Conservation (phyloP, 1,140 invertebrate genomes). For the Dendroctonus ponderosae region DNA sequence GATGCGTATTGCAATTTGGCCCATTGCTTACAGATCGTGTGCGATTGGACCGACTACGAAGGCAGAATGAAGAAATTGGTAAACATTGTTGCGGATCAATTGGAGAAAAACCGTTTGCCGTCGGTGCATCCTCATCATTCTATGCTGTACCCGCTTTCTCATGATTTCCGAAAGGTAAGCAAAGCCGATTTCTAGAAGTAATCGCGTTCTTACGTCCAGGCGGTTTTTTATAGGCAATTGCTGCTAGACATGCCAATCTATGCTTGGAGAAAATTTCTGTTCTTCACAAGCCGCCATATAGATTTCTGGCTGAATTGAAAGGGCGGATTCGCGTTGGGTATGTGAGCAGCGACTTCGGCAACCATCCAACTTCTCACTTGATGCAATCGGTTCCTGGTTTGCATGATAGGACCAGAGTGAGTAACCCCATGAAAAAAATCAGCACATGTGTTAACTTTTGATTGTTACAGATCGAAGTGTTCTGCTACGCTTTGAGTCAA, state of each 20-base stretch:
- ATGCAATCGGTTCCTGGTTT: constrained; percentile 99
- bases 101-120: constrained; percentile 91
- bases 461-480: constrained; percentile 76
- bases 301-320: constrained; percentile 65
- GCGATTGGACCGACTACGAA: constrained; percentile 98
- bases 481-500: constrained; percentile 94
- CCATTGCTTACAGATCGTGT: constrained; percentile 98
- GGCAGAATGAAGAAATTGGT: constrained; percentile 93
- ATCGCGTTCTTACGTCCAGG: not conserved
- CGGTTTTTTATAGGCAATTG: constrained; percentile 64
- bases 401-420: constrained; percentile 69
- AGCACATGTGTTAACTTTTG: not conserved
- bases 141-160: constrained; percentile 97
- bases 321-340: constrained; percentile 88
- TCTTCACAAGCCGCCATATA: constrained; percentile 80
- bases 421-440: not conserved
- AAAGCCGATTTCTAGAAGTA: not conserved
- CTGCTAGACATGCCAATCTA: constrained; percentile 91
- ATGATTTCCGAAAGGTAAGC: constrained; percentile 80
- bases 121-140: constrained; percentile 99
- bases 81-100: constrained; percentile 92
- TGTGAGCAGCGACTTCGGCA: constrained; percentile 98
- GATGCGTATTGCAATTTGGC: constrained; percentile 99
- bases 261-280: constrained; percentile 96
- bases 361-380: constrained; percentile 96